Conservation (phyloP, 1,140 invertebrate species). For the Bactericera cockerelli region DNA sequence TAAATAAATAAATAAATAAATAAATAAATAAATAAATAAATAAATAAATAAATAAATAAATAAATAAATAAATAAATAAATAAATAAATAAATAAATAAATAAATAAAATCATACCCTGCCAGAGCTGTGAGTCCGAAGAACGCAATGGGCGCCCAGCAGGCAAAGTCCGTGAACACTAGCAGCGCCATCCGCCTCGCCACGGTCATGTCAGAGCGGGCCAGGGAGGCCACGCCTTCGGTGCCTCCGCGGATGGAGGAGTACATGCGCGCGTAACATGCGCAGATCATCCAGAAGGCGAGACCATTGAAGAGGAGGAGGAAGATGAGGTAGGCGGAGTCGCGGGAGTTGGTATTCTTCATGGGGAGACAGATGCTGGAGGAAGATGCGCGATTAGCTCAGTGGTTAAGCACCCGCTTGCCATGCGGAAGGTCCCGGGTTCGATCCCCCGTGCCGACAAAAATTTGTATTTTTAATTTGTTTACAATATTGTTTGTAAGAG, state of each 20-base stretch:
- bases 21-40: too few relatives aligned
- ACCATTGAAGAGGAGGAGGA: slow-evolving; percentile 51
- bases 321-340: slow-evolving; percentile 45
- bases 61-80: too few relatives aligned
- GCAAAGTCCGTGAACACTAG: slow-evolving; percentile 73
- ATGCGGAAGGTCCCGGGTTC: too few relatives aligned
- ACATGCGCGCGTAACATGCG: slow-evolving; percentile 67
- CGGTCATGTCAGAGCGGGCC: slow-evolving; percentile 39
- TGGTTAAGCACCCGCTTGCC: too few relatives aligned
- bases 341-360: slow-evolving; percentile 28
- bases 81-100: too few relatives aligned
- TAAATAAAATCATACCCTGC: too few relatives aligned
- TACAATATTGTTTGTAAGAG: too few relatives aligned
- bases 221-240: slow-evolving; percentile 28
- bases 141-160: slow-evolving; percentile 71
- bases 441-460: too few relatives aligned
- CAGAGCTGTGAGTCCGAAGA: slow-evolving; percentile 67
- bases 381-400: too few relatives aligned
- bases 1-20: too few relatives aligned
- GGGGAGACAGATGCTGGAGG: slow-evolving; percentile 31
- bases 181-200: slow-evolving; percentile 77
- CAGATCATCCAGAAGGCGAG: slow-evolving; percentile 61
- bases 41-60: too few relatives aligned
- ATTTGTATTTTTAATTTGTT: too few relatives aligned
- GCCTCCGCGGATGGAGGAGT: slow-evolving; percentile 47